Evolutionary conservation across 1,140 invertebrate species (phyloP).

Genomic region (Zaprionus nigranus): DNA sequence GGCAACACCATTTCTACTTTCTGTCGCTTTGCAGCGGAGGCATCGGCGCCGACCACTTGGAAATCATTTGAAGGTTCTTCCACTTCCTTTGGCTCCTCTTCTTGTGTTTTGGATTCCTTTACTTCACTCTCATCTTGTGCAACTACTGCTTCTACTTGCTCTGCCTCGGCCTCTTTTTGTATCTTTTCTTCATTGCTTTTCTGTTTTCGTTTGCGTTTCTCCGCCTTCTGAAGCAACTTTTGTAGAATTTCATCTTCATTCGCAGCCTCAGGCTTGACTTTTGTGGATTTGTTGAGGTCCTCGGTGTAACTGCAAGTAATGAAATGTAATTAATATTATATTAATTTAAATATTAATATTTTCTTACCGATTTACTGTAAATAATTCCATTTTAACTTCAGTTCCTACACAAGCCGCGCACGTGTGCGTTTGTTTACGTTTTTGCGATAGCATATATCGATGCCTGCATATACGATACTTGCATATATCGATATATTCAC

Average conservation of each 20-base stretch:
- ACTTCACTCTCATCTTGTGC: background rate
- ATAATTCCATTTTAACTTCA: conserved; percentile 72
- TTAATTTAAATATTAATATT: background rate
- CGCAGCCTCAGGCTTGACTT: conserved; percentile 1
- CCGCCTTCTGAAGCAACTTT: conserved; percentile 85
- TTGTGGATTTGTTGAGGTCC: conserved; percentile 26
- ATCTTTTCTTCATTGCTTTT: conserved; percentile 41
- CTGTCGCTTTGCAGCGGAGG: conserved; percentile 84
- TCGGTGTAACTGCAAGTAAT: conserved; percentile 51
- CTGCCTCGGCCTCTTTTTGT: background rate
- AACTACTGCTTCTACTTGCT: background rate
- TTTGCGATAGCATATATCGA: conserved; percentile 39
- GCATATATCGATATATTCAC: background rate
- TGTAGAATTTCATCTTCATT: conserved; percentile 86
- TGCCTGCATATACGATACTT: background rate
- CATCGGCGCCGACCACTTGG: conserved; percentile 85
- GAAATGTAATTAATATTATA: background rate
- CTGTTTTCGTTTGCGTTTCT: conserved; percentile 74
- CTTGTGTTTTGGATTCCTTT: background rate
- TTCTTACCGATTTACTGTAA: conserved; percentile 78
- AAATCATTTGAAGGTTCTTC: conserved; percentile 72
- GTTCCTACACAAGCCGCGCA: conserved; percentile 31
- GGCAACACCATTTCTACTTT: conserved; percentile 91
- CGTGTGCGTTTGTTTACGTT: conserved; percentile 74
- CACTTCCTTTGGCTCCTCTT: conserved; percentile 8